These are phyloP conservation scores for Cochlearius cochlearius DNA, from an alignment of 2,113 vertebrate species.

Conservation along the genomic window DNA sequence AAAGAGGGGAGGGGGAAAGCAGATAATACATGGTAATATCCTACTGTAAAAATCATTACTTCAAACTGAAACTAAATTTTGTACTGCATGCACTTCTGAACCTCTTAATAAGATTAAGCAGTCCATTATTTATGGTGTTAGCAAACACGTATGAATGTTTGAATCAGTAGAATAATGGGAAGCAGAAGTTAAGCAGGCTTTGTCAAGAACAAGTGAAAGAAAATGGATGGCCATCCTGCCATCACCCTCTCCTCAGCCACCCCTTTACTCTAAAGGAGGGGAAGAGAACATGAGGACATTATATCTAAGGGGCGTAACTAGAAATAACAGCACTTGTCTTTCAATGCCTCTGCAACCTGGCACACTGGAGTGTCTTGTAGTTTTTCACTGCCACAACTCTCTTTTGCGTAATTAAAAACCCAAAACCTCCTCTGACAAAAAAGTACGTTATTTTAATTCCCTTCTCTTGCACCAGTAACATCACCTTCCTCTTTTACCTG, in stretches of 20 bases:
- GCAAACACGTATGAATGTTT: background rate
- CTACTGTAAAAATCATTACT: background rate
- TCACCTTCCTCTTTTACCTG: background rate
- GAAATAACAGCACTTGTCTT: background rate
- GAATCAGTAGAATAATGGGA: background rate
- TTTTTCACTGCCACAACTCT: background rate
- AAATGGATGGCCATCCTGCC: background rate
- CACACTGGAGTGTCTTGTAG: background rate
- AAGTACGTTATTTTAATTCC: background rate
- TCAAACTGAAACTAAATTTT: background rate
- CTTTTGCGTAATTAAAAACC: background rate
- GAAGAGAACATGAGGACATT: background rate
- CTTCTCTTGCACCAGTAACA: background rate
- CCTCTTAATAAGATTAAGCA: background rate
- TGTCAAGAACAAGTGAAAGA: background rate
- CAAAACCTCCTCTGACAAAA: background rate
- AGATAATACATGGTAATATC: background rate
- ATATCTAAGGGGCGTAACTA: background rate
- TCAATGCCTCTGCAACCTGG: background rate
- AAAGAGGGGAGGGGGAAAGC: fast-evolving
- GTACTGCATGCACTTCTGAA: background rate
- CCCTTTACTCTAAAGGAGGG: background rate
- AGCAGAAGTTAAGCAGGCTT: background rate
- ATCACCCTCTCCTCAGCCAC: background rate
- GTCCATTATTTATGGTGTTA: background rate